Conservation (phyloP, 2,113 vertebrate genomes). For the cat (Felis catus) region F.catus_Fca126_mat1.0 CM031415.1:88753501-88754000, state of each 20-base stretch:
- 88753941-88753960: background rate
- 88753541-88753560: background rate
- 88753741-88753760: background rate
- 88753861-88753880: background rate
- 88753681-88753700: background rate
- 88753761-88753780: background rate
- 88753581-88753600: background rate
- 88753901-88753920: background rate
- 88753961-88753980: background rate
- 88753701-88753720: background rate
- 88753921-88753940: background rate
- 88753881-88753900: background rate
- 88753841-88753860: background rate
- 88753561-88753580: background rate
- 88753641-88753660: background rate
- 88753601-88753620: background rate
- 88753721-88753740: background rate
- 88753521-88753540: background rate
- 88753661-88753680: background rate
- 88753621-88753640: background rate
- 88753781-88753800: background rate
- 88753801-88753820: background rate
- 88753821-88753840: background rate
- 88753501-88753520: background rate
- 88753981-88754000: background rate